Base-by-base conservation (phyloP, 2,888 invertebrate genomes). In the Aspidapion aeneum region DNA sequence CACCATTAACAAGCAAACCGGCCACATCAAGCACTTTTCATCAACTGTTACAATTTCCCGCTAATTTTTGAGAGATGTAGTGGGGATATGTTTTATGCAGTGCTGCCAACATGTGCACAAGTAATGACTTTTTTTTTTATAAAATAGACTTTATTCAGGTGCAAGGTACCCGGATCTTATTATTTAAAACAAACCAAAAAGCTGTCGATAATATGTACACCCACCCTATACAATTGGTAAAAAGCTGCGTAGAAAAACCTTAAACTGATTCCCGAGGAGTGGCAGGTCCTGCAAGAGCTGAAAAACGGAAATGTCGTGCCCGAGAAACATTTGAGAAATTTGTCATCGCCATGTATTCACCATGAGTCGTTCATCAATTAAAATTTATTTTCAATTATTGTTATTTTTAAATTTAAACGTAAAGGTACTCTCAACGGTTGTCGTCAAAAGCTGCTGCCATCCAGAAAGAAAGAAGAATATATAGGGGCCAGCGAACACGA, bases 321-420 rank as follows among this genome's bases (percentile, higher is more conserved):
- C 35, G 35, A 35, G 35, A 35, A 35, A 35, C 35, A 35, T 52
- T 52, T 3, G 54, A 52, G 54, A 52, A 52, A 18, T 52, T 52
- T 52, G 54, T 52, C 17, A 52, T 52, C 54, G 54, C 54, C 54
- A 52, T 52, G 54, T 52, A 52, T 52, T 52, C 54, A 52, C n/a
- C 54, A 16, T 52, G 18, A 52, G 54, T 16, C 54, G 16, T 52
- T 52, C n/a, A 52, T 52, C 54, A 3, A 52, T 16, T 52, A 18
- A 52, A 52, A 52, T 52, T 7, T 7, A 16, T 12, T 16, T 49
- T 16, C 49, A 49, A 49, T 12, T 12, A 49, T 49, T n/a, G n/a
- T 12, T 49, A 16, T 49, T 49, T 49, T 49, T 49, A 12, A 49
- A 49, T 12, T 12, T 49, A 16, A 49, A 49, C 16, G 49, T 49